phyloP scores from a whole-genome alignment of 2,888 invertebrate genomes.

The Carpatolechia fugitivella region DNA sequence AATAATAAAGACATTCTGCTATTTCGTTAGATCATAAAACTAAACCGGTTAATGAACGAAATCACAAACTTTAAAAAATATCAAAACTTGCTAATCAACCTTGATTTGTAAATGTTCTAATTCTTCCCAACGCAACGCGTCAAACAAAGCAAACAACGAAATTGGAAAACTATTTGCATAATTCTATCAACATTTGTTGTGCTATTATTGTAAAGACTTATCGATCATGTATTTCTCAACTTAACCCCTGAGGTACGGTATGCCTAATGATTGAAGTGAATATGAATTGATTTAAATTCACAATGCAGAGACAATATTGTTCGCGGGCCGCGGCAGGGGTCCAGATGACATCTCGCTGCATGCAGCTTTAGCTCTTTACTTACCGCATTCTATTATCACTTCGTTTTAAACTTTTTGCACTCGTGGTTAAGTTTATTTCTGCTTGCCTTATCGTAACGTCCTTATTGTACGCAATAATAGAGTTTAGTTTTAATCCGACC shows the following conservation, averaged over 20 bases:
- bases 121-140: neutral
- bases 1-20: neutral
- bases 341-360: constrained; percentile 77
- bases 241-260: constrained; percentile 2
- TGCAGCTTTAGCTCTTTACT: constrained; percentile 63
- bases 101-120: neutral
- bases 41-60: constrained; percentile 15
- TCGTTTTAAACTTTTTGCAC: constrained; percentile 28
- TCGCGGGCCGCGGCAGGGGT: constrained; percentile 70
- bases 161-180: constrained; percentile 1
- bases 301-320: constrained; percentile 76
- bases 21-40: constrained; percentile 30
- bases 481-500: constrained; percentile 50
- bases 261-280: constrained; percentile 38
- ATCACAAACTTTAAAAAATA: neutral
- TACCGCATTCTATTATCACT: constrained; percentile 32
- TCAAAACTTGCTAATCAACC: neutral
- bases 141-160: neutral
- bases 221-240: constrained; percentile 3
- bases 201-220: constrained; percentile 1
- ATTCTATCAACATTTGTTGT: neutral
- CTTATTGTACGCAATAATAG: constrained; percentile 39
- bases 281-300: constrained; percentile 75
- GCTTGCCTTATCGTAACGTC: constrained; percentile 23
- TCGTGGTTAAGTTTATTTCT: constrained; percentile 38